These are phyloP conservation scores for Lepidostoma basale DNA, from an alignment of 1,140 invertebrate genomes.

Conservation along the genomic window DNA sequence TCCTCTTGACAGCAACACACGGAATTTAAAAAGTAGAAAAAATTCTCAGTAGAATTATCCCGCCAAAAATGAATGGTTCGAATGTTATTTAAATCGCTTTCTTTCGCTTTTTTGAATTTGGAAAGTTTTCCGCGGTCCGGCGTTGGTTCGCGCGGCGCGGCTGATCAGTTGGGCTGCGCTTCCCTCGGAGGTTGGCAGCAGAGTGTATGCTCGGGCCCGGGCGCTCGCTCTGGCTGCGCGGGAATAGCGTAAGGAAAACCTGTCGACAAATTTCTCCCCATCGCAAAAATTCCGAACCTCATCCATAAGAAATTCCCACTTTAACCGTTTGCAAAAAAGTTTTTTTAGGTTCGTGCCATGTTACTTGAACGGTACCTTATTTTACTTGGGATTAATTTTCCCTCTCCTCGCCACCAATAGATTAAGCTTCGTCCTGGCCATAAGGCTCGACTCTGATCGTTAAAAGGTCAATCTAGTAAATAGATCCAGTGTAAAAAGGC, in stretches of 20 bases:
- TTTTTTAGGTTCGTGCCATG: background rate
- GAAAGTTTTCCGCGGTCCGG: conserved; percentile 26
- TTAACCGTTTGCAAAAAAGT: too few relatives aligned
- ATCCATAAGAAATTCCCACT: too few relatives aligned
- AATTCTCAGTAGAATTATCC: too few relatives aligned
- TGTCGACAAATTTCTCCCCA: background rate
- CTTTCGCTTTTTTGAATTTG: conserved; percentile 13
- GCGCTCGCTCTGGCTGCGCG: background rate
- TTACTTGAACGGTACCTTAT: background rate
- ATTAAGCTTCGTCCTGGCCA: conserved; percentile 16
- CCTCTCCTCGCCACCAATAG: conserved; percentile 12
- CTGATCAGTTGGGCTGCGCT: conserved; percentile 14
- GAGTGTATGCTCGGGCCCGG: conserved; percentile 14
- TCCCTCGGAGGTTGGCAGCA: conserved; percentile 23
- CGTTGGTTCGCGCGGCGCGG: background rate
- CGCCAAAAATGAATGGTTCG: too few relatives aligned
- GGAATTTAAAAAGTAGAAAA: too few relatives aligned
- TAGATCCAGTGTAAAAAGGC: background rate
- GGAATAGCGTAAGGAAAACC: background rate
- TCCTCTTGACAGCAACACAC: too few relatives aligned
- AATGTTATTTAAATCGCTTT: conserved; percentile 10
- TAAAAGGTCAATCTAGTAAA: background rate
- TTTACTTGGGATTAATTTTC: background rate
- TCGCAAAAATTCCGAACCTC: too few relatives aligned
- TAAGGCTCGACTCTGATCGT: conserved; percentile 10